Evolutionary conservation across 1,140 invertebrate species (phyloP).

Genomic region (Triops longicaudatus): DNA sequence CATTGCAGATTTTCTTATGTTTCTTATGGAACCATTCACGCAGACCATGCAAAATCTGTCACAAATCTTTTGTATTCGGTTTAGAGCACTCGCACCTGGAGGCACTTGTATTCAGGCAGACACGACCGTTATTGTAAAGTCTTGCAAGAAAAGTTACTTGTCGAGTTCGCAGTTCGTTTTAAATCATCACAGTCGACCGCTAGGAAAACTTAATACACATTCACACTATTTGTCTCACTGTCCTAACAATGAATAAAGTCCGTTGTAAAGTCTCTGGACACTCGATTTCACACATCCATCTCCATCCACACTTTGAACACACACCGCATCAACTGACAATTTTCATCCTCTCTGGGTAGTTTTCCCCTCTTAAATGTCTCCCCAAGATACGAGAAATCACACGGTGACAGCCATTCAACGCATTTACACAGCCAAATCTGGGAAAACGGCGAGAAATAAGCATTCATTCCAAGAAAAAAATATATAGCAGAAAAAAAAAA

Average conservation of each 20-base stretch:
- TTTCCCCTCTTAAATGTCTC: background rate
- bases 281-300: background rate
- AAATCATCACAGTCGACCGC: background rate
- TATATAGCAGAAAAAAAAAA: background rate
- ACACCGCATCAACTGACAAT: background rate
- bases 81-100: background rate
- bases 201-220: background rate
- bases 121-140: background rate
- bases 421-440: conserved; percentile 7
- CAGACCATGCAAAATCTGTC: background rate
- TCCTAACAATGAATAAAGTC: background rate
- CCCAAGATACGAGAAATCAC: background rate
- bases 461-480: conserved; percentile 8
- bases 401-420: background rate
- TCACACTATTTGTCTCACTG: background rate
- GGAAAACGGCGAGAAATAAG: conserved; percentile 10
- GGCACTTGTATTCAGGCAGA: conserved; percentile 11
- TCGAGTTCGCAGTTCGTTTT: background rate
- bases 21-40: background rate
- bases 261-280: background rate
- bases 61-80: background rate
- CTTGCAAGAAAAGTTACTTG: background rate
- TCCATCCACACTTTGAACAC: background rate
- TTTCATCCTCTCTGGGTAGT: background rate
- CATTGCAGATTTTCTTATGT: too few species aligned